phyloP scores from a whole-genome alignment of 1,140 invertebrate genomes.

The Pogonus chalceus region DNA sequence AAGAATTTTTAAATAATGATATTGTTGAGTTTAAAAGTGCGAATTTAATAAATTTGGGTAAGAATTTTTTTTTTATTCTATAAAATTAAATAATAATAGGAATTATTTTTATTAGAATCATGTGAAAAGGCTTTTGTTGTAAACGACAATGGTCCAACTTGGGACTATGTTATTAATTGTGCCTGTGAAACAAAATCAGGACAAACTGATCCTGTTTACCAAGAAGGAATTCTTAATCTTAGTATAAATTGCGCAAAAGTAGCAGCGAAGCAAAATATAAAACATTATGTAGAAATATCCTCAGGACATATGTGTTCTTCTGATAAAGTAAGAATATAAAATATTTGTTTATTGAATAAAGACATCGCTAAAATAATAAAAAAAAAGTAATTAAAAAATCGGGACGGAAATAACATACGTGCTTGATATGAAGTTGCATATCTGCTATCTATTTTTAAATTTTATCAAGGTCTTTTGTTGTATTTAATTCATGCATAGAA shows the following conservation, averaged over 20 bases:
- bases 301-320: slow-evolving; percentile 68
- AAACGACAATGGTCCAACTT: slow-evolving; percentile 41
- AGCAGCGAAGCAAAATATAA: slow-evolving; percentile 56
- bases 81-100: slow-evolving; percentile 1
- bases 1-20: slow-evolving; percentile 56
- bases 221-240: slow-evolving; percentile 78
- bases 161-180: slow-evolving; percentile 79
- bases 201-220: slow-evolving; percentile 79
- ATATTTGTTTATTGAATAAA: background rate
- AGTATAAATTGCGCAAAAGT: slow-evolving; percentile 72
- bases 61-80: slow-evolving; percentile 4
- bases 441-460: no score
- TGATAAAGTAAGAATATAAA: slow-evolving; percentile 54
- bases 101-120: slow-evolving; percentile 46
- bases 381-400: no score
- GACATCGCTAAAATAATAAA: background rate
- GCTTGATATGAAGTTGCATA: no score
- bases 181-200: slow-evolving; percentile 82
- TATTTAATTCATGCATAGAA: no score
- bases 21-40: slow-evolving; percentile 82
- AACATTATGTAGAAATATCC: slow-evolving; percentile 73
- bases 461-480: no score
- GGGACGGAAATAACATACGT: no score
- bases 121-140: slow-evolving; percentile 64
- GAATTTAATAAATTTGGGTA: slow-evolving; percentile 82